phyloP scores from a whole-genome alignment of 2,797 vertebrate genomes.

The Brotula barbata region DNA sequence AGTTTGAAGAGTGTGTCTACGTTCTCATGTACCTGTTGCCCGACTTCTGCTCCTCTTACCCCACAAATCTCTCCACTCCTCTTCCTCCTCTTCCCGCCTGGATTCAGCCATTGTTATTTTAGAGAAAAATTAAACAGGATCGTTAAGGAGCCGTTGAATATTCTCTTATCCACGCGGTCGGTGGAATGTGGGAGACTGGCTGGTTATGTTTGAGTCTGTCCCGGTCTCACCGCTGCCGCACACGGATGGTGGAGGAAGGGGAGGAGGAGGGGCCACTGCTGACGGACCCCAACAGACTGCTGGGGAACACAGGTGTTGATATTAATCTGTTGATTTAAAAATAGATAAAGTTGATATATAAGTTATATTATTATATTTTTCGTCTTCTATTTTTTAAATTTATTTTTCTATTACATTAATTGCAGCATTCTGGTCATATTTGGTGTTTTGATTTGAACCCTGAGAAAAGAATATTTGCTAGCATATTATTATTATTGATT shows the following conservation, averaged over 20 bases:
- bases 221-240: neutral
- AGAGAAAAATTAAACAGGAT: neutral
- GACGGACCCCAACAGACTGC: constrained; percentile 9
- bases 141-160: neutral
- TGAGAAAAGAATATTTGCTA: no score
- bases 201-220: neutral
- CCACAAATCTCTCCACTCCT: constrained; percentile 78
- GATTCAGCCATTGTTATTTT: constrained; percentile 85
- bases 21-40: constrained; percentile 75
- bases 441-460: no score
- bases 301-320: no score
- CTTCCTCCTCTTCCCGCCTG: constrained; percentile 81
- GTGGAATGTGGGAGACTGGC: no score
- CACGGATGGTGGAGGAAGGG: constrained; percentile 2
- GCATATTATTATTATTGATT: no score
- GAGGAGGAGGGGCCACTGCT: constrained; percentile 54
- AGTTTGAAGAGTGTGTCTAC: neutral
- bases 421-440: no score
- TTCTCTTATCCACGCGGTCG: neutral
- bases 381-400: no score
- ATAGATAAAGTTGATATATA: no score
- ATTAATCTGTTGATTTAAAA: no score
- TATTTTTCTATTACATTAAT: no score
- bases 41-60: constrained; percentile 69
- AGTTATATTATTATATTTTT: no score